A percentile compares a stretch with the other conserved stretches of the same genome.
These are phyloP conservation scores for Tricholauxania praeusta DNA, from an alignment of 2,888 invertebrate species.

Conservation along the genomic window DNA sequence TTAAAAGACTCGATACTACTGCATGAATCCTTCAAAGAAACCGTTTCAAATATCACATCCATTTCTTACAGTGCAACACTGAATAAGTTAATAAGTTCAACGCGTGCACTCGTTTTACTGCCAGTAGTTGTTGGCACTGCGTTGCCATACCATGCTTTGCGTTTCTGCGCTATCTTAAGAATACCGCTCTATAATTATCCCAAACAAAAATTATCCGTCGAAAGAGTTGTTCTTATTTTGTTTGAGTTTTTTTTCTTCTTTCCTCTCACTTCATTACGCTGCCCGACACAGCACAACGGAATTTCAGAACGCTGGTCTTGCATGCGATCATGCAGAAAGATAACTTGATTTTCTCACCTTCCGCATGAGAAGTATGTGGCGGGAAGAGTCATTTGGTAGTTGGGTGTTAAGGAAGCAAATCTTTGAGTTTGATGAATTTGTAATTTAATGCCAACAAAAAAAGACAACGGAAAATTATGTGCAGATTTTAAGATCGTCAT, in stretches of 20 bases:
- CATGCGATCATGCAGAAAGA: slow-evolving; percentile 34
- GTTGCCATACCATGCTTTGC: slow-evolving; percentile 31
- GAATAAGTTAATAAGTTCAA: slow-evolving; percentile 58
- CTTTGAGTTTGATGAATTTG: slow-evolving; percentile 14
- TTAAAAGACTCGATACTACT: too few species aligned
- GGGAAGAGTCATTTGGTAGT: background rate
- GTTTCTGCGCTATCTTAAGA: slow-evolving; percentile 25
- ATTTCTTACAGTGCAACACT: slow-evolving; percentile 21
- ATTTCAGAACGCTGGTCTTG: slow-evolving; percentile 2
- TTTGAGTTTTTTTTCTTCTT: background rate
- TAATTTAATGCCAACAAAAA: slow-evolving; percentile 24
- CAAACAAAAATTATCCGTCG: slow-evolving; percentile 64
- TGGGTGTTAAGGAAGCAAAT: background rate
- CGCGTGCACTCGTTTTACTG: slow-evolving; percentile 59
- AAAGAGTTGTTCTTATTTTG: slow-evolving; percentile 53
- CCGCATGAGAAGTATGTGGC: background rate
- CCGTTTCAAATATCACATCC: too few species aligned
- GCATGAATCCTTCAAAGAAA: too few species aligned
- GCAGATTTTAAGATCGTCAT: background rate
- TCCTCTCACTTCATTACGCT: slow-evolving; percentile 7
- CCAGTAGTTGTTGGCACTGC: slow-evolving; percentile 26
- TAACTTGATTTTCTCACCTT: slow-evolving; percentile 36
- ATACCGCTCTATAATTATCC: slow-evolving; percentile 65
- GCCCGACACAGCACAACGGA: background rate
- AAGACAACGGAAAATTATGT: too few species aligned